These are phyloP conservation scores for Orycteropus afer DNA, from an alignment of 2,113 vertebrate genomes.

Conservation along the genomic window DNA sequence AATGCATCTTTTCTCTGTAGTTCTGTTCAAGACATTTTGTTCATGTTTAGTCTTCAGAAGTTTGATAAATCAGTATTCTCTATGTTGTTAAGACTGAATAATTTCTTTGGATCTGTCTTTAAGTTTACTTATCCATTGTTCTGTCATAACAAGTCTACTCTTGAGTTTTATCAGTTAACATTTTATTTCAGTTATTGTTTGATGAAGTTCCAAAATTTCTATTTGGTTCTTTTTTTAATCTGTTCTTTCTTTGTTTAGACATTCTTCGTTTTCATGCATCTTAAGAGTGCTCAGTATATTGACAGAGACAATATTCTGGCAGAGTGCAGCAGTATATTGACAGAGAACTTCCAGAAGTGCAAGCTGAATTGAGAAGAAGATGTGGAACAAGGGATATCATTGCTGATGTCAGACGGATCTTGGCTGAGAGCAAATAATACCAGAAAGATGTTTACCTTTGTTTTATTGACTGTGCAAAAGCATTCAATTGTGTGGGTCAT, in stretches of 20 bases:
- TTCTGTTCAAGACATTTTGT: not conserved
- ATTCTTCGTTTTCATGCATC: not conserved
- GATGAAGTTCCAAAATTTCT: not conserved
- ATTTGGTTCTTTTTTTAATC: not conserved
- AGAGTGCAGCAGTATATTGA: too few relatives aligned
- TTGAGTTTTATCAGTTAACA: not conserved
- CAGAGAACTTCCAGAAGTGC: too few relatives aligned
- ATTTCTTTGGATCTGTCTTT: not conserved
- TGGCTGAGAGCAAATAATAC: too few relatives aligned
- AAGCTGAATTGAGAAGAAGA: too few relatives aligned
- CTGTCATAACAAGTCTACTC: not conserved
- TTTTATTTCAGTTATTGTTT: not conserved
- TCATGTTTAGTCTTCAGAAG: not conserved
- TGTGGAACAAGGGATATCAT: too few relatives aligned
- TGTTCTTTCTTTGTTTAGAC: not conserved
- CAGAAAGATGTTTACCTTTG: too few relatives aligned
- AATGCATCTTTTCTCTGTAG: not conserved
- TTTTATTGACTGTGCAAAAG: too few relatives aligned
- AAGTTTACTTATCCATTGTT: not conserved
- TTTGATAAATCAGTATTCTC: not conserved
- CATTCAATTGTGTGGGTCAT: too few relatives aligned
- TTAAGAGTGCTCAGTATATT: not conserved
- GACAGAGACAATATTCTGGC: too few relatives aligned
- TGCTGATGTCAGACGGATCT: too few relatives aligned
- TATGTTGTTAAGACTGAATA: not conserved